Percentiles rank a stretch among this genome's conserved stretches.
Evolutionary conservation across 1,140 invertebrate genomes (phyloP).

Genomic region (Centruroides vittatus): DNA sequence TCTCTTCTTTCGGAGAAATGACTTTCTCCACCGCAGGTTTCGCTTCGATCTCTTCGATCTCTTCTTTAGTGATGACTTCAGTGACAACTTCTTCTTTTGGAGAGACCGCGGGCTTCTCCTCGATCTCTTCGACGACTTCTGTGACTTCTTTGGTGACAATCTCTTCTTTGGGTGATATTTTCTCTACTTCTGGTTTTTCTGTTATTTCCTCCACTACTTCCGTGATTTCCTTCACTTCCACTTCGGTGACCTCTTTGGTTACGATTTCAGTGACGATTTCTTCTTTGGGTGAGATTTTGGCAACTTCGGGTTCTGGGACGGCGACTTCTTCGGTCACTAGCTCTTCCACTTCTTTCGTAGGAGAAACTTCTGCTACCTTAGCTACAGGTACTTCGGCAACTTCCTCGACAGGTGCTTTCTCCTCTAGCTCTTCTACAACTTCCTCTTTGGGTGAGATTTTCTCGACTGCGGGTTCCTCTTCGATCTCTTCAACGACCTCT

Average conservation of each 20-base stretch:
- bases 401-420: constrained; percentile 22
- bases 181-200: constrained; percentile 1
- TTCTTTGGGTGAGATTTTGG: not conserved
- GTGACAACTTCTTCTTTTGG: not conserved
- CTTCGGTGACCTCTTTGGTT: not conserved
- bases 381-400: constrained; percentile 21
- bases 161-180: not conserved
- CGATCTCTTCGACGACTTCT: not conserved
- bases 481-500: constrained; percentile 6
- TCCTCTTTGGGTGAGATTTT: constrained; percentile 24
- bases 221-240: not conserved
- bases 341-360: constrained; percentile 2
- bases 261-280: not conserved
- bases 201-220: constrained; percentile 8
- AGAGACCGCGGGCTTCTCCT: not conserved
- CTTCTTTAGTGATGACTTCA: not conserved
- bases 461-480: constrained; percentile 13
- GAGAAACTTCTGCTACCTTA: constrained; percentile 2
- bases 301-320: too few relatives aligned
- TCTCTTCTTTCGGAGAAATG: not conserved
- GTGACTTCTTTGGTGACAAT: not conserved
- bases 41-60: not conserved
- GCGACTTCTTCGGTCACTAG: not conserved
- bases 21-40: too few relatives aligned
- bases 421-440: constrained; percentile 36